These are phyloP conservation scores for Lampris megalopsis DNA, from an alignment of 2,113 vertebrate species.

Conservation along the genomic window DNA sequence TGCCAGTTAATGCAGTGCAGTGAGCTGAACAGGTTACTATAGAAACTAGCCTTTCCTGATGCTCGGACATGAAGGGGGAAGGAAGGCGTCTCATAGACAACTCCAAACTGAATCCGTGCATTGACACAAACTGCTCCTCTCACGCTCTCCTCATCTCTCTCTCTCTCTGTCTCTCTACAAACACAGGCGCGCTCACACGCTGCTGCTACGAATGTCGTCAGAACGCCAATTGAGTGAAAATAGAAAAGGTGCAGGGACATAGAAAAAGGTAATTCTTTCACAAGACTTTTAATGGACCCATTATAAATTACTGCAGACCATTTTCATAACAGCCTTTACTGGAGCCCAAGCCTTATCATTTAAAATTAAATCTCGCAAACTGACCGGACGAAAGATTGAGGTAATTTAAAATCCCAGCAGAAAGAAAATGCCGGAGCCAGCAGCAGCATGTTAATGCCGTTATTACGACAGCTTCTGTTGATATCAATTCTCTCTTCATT, in stretches of 20 bases:
- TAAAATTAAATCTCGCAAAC: constrained; percentile 75
- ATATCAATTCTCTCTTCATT: constrained; percentile 72
- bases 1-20: constrained; percentile 72
- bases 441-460: constrained; percentile 74
- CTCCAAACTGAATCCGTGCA: constrained; percentile 28
- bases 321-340: constrained; percentile 66
- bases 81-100: constrained; percentile 10
- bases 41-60: constrained; percentile 73
- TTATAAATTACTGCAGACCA: constrained; percentile 65
- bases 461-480: constrained; percentile 60
- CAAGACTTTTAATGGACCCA: constrained; percentile 50
- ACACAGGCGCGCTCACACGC: not conserved
- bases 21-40: constrained; percentile 79
- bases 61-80: constrained; percentile 26
- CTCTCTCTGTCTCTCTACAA: not conserved
- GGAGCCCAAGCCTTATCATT: constrained; percentile 65
- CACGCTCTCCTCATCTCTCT: not conserved
- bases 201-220: not conserved
- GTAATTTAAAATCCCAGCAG: constrained; percentile 67
- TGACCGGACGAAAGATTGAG: constrained; percentile 65
- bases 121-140: not conserved
- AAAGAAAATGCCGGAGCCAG: constrained; percentile 58
- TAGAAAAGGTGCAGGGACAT: constrained; percentile 46
- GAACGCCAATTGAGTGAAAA: constrained; percentile 32
- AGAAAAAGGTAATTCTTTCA: constrained; percentile 23